These are phyloP conservation scores for Oscheius sp. DNA, from an alignment of 2,888 invertebrate species.

Conservation along the genomic window DNA sequence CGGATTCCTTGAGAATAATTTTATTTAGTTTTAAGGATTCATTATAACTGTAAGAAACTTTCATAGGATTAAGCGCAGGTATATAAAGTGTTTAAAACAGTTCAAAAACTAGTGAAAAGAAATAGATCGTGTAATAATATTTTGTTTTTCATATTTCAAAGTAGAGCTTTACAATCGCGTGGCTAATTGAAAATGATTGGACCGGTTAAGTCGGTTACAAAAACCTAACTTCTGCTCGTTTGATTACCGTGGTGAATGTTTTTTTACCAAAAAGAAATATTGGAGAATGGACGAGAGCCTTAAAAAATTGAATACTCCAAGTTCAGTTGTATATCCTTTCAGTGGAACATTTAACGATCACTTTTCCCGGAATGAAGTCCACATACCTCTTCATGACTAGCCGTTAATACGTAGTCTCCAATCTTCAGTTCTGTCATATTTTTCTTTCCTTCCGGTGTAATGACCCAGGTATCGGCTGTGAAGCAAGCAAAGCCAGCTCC, in stretches of 20 bases:
- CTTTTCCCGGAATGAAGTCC: background rate
- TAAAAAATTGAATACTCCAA: no score
- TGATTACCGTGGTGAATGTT: background rate
- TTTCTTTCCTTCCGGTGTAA: conserved; percentile 49
- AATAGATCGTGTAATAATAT: background rate
- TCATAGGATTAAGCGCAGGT: background rate
- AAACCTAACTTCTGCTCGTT: background rate
- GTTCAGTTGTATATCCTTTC: conserved; percentile 5
- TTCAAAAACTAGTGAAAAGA: background rate
- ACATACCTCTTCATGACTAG: conserved; percentile 34
- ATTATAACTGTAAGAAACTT: background rate
- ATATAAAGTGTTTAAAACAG: background rate
- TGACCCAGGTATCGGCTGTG: conserved; percentile 46
- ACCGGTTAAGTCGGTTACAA: background rate
- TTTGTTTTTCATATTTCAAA: background rate
- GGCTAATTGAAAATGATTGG: background rate
- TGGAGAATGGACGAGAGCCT: no score
- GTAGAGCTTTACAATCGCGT: background rate
- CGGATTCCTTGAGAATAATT: no score
- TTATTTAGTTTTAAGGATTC: no score
- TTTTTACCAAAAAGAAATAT: background rate
- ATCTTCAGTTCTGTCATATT: conserved; percentile 50
- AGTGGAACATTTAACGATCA: background rate
- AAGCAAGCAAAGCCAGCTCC: no score
- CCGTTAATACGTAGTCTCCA: conserved; percentile 54